Percentiles rank a stretch among this genome's conserved stretches.
These are phyloP conservation scores for Caiman crocodilus DNA, from an alignment of 2,797 vertebrate genomes.

Conservation along the genomic window DNA sequence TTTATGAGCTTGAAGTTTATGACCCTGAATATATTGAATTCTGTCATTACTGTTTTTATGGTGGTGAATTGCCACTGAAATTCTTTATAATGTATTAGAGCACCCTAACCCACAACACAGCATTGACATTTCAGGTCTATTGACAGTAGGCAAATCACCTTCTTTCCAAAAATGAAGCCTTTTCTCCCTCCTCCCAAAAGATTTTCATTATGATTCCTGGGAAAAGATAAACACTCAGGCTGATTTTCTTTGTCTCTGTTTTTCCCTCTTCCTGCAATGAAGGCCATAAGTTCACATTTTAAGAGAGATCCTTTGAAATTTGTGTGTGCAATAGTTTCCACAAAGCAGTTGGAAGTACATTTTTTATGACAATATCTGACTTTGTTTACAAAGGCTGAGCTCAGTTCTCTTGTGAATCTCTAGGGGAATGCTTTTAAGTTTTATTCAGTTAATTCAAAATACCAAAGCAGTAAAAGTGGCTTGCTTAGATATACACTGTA, in stretches of 20 bases:
- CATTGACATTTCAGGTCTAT: background rate
- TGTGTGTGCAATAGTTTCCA: conserved; percentile 60
- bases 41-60: background rate
- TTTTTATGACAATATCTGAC: conserved; percentile 72
- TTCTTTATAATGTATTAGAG: background rate
- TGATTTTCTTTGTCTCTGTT: background rate
- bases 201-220: background rate
- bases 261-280: background rate
- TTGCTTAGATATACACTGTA: conserved; percentile 72
- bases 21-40: background rate
- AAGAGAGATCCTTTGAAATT: conserved; percentile 62
- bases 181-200: background rate
- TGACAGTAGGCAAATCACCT: background rate
- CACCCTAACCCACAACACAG: background rate
- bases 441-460: conserved; percentile 77
- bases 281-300: conserved; percentile 43
- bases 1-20: background rate
- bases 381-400: conserved; percentile 73
- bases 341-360: conserved; percentile 64
- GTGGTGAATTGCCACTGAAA: background rate
- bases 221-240: background rate
- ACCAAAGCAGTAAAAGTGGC: conserved; percentile 71
- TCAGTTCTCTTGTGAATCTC: conserved; percentile 52
- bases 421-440: conserved; percentile 74
- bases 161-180: background rate